These are phyloP conservation scores for Phyllopteryx taeniolatus DNA, from an alignment of 2,113 vertebrate species.

Conservation along the genomic window DNA sequence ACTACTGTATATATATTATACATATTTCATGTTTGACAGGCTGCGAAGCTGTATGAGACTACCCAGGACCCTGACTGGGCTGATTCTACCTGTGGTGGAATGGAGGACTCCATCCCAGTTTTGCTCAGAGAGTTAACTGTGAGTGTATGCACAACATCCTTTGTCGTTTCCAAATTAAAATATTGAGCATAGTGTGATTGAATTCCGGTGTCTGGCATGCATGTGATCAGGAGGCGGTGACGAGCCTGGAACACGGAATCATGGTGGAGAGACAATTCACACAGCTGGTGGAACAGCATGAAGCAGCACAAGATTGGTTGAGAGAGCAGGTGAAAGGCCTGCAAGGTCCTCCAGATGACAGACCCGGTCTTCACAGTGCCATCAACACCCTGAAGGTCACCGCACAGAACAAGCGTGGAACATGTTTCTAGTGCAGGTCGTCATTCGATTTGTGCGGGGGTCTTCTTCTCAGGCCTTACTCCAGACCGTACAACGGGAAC, in stretches of 20 bases:
- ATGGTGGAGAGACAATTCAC: constrained; percentile 61
- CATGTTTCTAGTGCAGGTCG: not conserved
- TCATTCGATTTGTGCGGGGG: not conserved
- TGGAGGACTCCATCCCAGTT: constrained; percentile 51
- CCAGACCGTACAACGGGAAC: constrained; percentile 68
- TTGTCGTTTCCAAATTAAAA: not conserved
- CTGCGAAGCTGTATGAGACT: constrained; percentile 57
- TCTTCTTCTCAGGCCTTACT: constrained; percentile 66
- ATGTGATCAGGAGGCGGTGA: constrained; percentile 42
- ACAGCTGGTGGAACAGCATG: constrained; percentile 74
- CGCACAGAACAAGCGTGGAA: not conserved
- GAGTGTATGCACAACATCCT: constrained; percentile 15
- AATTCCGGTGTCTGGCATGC: not conserved
- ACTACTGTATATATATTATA: not conserved
- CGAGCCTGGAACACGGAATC: constrained; percentile 59
- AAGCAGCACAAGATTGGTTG: constrained; percentile 74
- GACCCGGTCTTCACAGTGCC: constrained; percentile 50
- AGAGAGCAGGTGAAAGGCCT: constrained; percentile 71
- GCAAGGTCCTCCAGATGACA: constrained; percentile 45
- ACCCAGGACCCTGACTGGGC: constrained; percentile 65
- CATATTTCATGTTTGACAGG: constrained; percentile 24
- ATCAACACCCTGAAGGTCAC: constrained; percentile 74
- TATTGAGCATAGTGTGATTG: not conserved
- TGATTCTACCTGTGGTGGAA: constrained; percentile 44
- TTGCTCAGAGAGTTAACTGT: constrained; percentile 66